Base-by-base conservation (phyloP, 2,888 invertebrate genomes). In the Dicycla oo region DNA sequence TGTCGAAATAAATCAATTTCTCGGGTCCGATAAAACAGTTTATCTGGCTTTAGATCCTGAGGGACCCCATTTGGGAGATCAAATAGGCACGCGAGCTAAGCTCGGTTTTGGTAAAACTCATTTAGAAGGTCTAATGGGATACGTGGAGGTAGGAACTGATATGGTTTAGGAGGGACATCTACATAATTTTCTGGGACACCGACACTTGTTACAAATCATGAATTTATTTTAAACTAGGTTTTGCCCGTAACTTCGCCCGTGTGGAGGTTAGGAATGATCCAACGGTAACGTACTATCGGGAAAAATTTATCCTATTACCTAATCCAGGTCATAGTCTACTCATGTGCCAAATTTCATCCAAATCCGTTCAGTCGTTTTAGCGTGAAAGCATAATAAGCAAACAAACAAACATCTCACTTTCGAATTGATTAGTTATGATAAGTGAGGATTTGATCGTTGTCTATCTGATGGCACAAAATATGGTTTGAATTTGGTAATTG, bases 1-100 rank as follows among this genome's bases (percentile, higher is more conserved):
- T 78, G 78, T 76, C 75, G 58, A 71, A 79, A 85, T 80, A 81
- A 83, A 85, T 85, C 79, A 85, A 80, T 83, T 84, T 75, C 74
- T 78, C 57, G 81, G 68, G 78, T 76, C 60, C 73, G 75, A 78
- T 81, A 79, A 74, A 80, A 69, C 74, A 73, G 75, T 79, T 84
- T 84, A 85, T 79, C 75, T 83, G 79, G 75, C 72, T 83, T 81
- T 81, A 53, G 75, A 73, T 65, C 69, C 69, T 69, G 64, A 60
- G 72, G 69, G 69, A 72, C 40, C 77, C 71, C 69, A 85, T 85
- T 84, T 80, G 68, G 69, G 63, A 78, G 69, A 74, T 76, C 77
- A 73, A 84, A 81, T 78, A 72, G 76, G 73, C 76, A 78, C 53
- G 43, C 69, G 65, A 76, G 57, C 73, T 84, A 78, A 80, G 79